Conservation (phyloP, 2,797 vertebrate genomes). For the Dipus sagitta region DNA sequence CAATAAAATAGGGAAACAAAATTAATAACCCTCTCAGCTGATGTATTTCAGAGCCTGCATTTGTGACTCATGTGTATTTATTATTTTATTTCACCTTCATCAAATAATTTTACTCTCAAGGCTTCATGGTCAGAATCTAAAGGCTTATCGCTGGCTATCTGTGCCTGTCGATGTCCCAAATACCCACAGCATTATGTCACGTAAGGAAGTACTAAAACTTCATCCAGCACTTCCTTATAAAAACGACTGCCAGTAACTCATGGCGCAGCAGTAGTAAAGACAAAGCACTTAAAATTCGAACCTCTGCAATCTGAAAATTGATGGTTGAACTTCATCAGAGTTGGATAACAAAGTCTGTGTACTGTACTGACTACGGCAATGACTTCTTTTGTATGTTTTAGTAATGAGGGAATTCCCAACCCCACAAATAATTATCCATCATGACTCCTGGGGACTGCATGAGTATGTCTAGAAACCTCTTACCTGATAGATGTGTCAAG, state of each 20-base stretch:
- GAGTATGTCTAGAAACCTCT: background rate
- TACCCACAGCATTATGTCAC: background rate
- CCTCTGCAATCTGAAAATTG: conserved; percentile 61
- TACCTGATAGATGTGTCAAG: background rate
- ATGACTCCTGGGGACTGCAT: background rate
- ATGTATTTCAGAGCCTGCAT: conserved; percentile 66
- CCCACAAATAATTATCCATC: background rate
- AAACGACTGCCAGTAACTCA: conserved; percentile 20
- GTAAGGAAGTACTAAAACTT: conserved; percentile 47
- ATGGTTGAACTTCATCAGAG: background rate
- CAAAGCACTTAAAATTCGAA: conserved; percentile 21
- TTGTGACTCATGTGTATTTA: conserved; percentile 61
- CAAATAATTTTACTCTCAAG: conserved; percentile 60
- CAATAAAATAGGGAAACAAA: conserved; percentile 64
- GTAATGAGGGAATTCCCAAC: background rate
- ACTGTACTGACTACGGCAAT: background rate
- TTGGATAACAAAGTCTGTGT: conserved; percentile 12
- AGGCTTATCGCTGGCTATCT: background rate
- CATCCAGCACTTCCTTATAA: conserved; percentile 33
- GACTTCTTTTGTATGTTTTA: conserved; percentile 16
- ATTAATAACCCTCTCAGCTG: conserved; percentile 14
- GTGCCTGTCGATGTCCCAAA: background rate
- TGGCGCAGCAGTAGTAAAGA: background rate
- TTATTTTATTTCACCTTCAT: conserved; percentile 38
- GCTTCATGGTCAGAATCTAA: conserved; percentile 33